Base-by-base conservation (phyloP, 2,888 invertebrate genomes). In the Alcis repandata region DNA sequence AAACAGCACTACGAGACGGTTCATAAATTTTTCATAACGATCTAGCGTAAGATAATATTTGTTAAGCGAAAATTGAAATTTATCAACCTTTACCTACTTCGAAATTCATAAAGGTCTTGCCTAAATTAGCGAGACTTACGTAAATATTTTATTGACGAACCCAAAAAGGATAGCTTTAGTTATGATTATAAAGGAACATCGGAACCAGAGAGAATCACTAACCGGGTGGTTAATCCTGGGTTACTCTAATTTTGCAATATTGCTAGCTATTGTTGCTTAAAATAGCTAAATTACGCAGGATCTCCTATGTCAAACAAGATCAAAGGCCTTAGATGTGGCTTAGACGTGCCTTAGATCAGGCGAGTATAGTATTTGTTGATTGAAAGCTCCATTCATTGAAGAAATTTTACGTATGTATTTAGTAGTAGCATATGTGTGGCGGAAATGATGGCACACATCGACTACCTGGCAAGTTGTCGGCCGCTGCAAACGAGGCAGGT, bases 401-500 rank as follows among this genome's bases (percentile, higher is more conserved):
- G 27, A 20, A 43, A 32, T 17, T 63, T 19, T 54, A 49, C 53
- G 46, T 65, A 63, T 53, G 46, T 65, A 63, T 53, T 63, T 61
- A 38, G 59, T 67, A 60, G 52, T 61, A 57, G 67, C 69, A 46
- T 70, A 73, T 66, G 63, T 69, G 54, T 65, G 69, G 67, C 70
- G 72, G 72, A 74, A 71, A 69, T 68, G 72, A 72, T 72, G 75
- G 38, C 57, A 52, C 32, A 57, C 70, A 73, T 68, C 40, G 68
- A 58, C 59, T 67, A 66, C 64, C 66, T 64, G 63, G 53, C 62
- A 63, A 69, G 64, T 56, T 63, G 59, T 68, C 58, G 69, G 54
- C 53, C 59, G 60, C 67, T 53, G 66, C 62, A 62, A 66, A 60
- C 60, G 60, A 66, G 75, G 74, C 86, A 88, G 86, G 84, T 88